Base-by-base conservation (phyloP, 2,888 invertebrate genomes). In the Candidula unifasciata region DNA sequence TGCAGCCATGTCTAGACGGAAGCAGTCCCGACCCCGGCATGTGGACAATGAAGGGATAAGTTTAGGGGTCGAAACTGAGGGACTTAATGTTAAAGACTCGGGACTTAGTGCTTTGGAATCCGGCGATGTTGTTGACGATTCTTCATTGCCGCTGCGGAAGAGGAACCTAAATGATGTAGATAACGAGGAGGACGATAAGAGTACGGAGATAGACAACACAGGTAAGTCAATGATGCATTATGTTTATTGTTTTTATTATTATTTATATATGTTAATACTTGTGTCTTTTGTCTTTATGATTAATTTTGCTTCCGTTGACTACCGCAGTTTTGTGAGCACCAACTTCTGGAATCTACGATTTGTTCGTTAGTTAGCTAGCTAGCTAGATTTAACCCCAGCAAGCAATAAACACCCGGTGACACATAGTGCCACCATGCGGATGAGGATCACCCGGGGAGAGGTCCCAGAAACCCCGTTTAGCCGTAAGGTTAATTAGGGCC, bases 1-100 rank as follows among this genome's bases (percentile, higher is more conserved):
- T 74, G n/a, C 37, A 37, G 71, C 60, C 16, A 87, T 87, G 87
- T 87, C 87, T 8, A 64, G 87, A 18, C 82, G 87, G n/a, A 87
- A 87, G 57, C 87, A 87, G 80, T 87, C 87, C n/a, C 81, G 82
- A 16, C 87, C 87, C 30, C 78, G 87, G 3, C 87, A 87, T 30
- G 84, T 87, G 57, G 87, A 83, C 18, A 84, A 81, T 33, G 86
- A 86, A 21, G 82, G 81, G 8, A 68, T 82, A 16, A 30, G 52
- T 35, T 13, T 82, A 44, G 80, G 74, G 76, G 74, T 44, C 37
- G 80, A 60, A n/a, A 68, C 44, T 1, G 77, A 77, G 24, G 52
- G 60, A 8, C 37, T 52, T 5, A 68, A 37, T 54, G 24, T 54
- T 27, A 52, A 21, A 33, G 69, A 71, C 6, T 33, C n/a, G 35